Conservation (phyloP, 2,888 invertebrate species). For the Nymphalis polychloros region DNA sequence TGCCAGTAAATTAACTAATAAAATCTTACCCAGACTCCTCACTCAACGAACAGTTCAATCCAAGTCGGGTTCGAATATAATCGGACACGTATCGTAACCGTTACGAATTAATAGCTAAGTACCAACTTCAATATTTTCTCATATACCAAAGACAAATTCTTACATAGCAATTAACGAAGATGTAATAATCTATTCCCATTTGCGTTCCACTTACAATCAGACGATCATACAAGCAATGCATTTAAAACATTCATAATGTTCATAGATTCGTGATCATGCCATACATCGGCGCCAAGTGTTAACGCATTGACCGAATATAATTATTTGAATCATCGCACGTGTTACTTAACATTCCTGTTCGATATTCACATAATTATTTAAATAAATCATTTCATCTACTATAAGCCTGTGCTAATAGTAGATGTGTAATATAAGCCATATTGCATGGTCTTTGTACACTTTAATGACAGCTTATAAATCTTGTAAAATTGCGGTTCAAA, state of each 20-base stretch:
- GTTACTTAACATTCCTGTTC: conserved; percentile 77
- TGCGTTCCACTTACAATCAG: conserved; percentile 24
- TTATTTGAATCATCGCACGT: conserved; percentile 67
- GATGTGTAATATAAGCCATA: too few species aligned
- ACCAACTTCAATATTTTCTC: not conserved
- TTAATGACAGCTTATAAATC: too few species aligned
- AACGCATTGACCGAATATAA: conserved; percentile 74
- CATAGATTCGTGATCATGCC: conserved; percentile 35
- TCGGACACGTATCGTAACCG: too few species aligned
- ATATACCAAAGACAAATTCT: not conserved
- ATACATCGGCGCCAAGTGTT: conserved; percentile 62
- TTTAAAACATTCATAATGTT: conserved; percentile 27
- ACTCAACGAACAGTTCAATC: too few species aligned
- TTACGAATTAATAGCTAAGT: too few species aligned
- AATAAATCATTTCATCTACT: conserved; percentile 46
- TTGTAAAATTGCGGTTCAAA: too few species aligned
- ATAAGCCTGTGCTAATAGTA: not conserved
- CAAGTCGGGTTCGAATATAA: too few species aligned
- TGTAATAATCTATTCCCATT: conserved; percentile 17
- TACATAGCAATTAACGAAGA: not conserved
- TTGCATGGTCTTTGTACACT: too few species aligned
- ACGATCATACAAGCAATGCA: conserved; percentile 30
- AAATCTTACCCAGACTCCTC: too few species aligned
- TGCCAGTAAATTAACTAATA: too few species aligned
- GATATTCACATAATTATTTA: conserved; percentile 71